Evolutionary conservation across 2,888 invertebrate species (phyloP), one percentile per base, ranked within the genome.

Genomic region (Leucozona laternaria): DNA sequence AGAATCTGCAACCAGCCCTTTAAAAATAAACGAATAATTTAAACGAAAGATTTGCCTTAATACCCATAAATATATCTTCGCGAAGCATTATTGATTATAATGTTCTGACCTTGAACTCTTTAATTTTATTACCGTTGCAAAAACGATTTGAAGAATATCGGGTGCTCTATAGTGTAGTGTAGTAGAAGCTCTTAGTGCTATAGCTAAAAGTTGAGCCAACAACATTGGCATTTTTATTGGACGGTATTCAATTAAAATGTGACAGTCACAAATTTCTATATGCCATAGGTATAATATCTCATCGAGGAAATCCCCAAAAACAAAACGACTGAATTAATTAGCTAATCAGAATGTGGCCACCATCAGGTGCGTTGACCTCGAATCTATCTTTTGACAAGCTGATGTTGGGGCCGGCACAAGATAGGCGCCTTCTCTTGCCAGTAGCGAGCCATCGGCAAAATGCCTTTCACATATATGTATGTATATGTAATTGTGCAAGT

Each of bases 241-340:
- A n/a, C n/a, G n/a, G n/a, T 34, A 53, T 68, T 22, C n/a, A 40
- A 37, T 64, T 17, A 53, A 45, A 62, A 45, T 75, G 79, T 64
- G 82, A 80, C 80, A 80, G 58, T 80, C 72, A 78, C 58, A 79
- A 37, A 66, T 68, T 48, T 48, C 28, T 66, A 50, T 66, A 50
- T 66, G 64, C 40, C 68, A 43, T 50, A 31, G 45, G 37, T 40
- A 66, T 50, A 84, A 37, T 58, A 84, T 22, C 68, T 70, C 37
- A 76, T 76, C 71, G 50, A 55, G 66, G 73, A 80, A 68, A 76
- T 80, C 80, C 77, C 76, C 71, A 53, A 48, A 31, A 58, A 76
- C 73, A 76, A 71, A 81, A n/a, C 66, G 66, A 58, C 60, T 50
- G 68, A 85, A 85, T 81, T 70, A 72, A 85, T 77, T 73, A 70